Conservation (phyloP, 2,888 invertebrate genomes). For the Drosophila neotestacea region DNA sequence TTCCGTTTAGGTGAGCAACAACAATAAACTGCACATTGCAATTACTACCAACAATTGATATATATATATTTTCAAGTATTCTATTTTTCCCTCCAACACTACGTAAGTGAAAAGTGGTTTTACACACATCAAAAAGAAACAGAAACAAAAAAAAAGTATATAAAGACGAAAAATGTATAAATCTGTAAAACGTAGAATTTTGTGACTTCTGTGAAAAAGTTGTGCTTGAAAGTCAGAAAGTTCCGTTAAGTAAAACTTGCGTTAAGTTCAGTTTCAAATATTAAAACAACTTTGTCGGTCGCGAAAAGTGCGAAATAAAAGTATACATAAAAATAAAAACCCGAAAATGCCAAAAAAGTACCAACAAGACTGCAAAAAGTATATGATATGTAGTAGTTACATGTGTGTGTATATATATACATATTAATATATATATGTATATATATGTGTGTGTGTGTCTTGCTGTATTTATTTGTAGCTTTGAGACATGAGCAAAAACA, state of each 20-base stretch:
- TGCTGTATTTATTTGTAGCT: constrained; percentile 49
- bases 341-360: constrained; percentile 28
- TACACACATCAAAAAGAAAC: constrained; percentile 49
- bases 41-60: constrained; percentile 67
- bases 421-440: constrained; percentile 8
- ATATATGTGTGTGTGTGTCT: constrained; percentile 48
- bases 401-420: constrained; percentile 33
- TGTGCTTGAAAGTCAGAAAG: constrained; percentile 52
- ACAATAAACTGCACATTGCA: constrained; percentile 57
- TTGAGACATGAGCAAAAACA: constrained; percentile 47
- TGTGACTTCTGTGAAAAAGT: constrained; percentile 52
- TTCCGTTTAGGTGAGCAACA: constrained; percentile 67
- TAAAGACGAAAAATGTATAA: constrained; percentile 44
- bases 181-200: constrained; percentile 41
- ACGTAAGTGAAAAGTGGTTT: constrained; percentile 63
- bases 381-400: constrained; percentile 37
- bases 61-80: constrained; percentile 76
- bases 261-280: constrained; percentile 47
- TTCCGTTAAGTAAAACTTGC: constrained; percentile 34
- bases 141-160: constrained; percentile 27
- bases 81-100: constrained; percentile 80
- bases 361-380: constrained; percentile 33
- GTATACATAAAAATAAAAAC: constrained; percentile 34
- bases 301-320: constrained; percentile 74
- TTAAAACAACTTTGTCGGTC: constrained; percentile 61